These are phyloP conservation scores for Amblyjoppa fuscipennis DNA, from an alignment of 2,888 invertebrate species.

Conservation along the genomic window DNA sequence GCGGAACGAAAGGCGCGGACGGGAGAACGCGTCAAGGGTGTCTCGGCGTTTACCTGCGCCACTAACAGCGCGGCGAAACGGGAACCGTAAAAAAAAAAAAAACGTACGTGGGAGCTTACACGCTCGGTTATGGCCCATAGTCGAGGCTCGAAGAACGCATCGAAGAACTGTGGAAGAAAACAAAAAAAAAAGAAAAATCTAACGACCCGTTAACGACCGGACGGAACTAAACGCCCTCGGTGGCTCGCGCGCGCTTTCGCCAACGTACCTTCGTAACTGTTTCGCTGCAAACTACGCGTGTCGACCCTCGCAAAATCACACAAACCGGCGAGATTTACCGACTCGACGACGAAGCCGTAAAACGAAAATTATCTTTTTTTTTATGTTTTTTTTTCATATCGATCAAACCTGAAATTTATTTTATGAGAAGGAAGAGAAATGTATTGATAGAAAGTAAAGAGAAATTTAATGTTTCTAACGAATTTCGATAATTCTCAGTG, in stretches of 20 bases:
- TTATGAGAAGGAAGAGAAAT: too few relatives aligned
- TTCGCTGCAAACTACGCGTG: background rate
- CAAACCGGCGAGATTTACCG: too few relatives aligned
- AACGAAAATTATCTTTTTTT: too few relatives aligned
- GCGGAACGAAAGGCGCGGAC: background rate
- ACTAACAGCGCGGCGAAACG: conserved; percentile 41
- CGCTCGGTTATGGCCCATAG: conserved; percentile 33
- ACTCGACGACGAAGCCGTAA: too few relatives aligned
- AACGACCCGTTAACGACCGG: conserved; percentile 65
- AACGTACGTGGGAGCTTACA: conserved; percentile 16
- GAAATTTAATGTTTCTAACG: too few relatives aligned
- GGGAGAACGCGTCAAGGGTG: background rate
- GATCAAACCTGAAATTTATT: too few relatives aligned
- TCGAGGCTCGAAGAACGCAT: conserved; percentile 5
- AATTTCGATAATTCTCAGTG: too few relatives aligned
- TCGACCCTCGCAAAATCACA: background rate
- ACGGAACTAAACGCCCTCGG: conserved; percentile 49
- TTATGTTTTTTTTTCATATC: too few relatives aligned
- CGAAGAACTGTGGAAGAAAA: too few relatives aligned
- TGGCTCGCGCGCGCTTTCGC: conserved; percentile 39
- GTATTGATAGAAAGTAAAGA: too few relatives aligned
- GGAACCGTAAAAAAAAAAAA: conserved; percentile 29
- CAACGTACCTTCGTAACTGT: background rate
- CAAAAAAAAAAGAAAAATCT: conserved; percentile 42
- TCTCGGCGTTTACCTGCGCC: conserved; percentile 22